Evolutionary conservation across 1,140 invertebrate genomes (phyloP).

Genomic region (Bradysia coprophila): DNA sequence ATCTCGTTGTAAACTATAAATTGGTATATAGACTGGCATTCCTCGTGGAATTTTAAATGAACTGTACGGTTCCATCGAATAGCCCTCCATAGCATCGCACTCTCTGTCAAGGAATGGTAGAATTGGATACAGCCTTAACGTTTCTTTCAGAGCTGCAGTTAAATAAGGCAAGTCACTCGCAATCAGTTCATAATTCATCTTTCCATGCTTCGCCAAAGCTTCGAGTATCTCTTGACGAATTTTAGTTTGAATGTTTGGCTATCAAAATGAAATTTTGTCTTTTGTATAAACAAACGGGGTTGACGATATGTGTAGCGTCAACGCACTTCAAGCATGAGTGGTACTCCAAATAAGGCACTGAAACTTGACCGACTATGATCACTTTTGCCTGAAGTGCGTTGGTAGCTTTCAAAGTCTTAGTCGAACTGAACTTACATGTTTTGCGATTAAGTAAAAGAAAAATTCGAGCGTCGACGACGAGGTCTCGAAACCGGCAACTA

Average conservation of each 20-base stretch:
- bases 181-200: conserved; percentile 36
- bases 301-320: too few relatives aligned
- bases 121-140: conserved; percentile 17
- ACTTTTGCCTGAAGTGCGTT: too few relatives aligned
- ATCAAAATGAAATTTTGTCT: too few relatives aligned
- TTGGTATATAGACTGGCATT: conserved; percentile 15
- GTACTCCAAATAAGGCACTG: too few relatives aligned
- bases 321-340: too few relatives aligned
- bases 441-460: conserved; percentile 41
- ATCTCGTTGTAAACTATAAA: conserved; percentile 15
- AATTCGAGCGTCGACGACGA: conserved; percentile 48
- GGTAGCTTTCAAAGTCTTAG: too few relatives aligned
- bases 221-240: conserved; percentile 41
- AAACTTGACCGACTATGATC: too few relatives aligned
- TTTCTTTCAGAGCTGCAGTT: conserved; percentile 19
- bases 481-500: conserved; percentile 59
- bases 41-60: conserved; percentile 11
- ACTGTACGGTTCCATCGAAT: conserved; percentile 13
- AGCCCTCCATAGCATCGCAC: conserved; percentile 10
- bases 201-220: conserved; percentile 23
- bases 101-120: conserved; percentile 15
- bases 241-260: too few relatives aligned
- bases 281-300: too few relatives aligned
- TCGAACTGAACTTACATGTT: too few relatives aligned
- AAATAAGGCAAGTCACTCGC: conserved; percentile 2